Conservation (phyloP, 2,888 invertebrate genomes). For the Drosophila borborema region DNA sequence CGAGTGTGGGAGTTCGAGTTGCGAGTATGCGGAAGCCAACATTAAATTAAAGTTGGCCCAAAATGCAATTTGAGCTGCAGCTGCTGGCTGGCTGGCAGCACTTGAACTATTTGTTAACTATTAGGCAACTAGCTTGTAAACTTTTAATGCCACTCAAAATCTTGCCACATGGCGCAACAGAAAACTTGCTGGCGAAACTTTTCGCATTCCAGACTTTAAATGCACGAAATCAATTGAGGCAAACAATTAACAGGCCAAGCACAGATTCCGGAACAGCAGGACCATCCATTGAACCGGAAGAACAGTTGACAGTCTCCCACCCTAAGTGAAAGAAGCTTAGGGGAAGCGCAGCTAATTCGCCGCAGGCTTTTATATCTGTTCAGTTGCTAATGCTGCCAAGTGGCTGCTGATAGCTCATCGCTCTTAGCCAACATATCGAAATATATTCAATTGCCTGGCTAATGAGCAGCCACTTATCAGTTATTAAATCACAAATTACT, state of each 20-base stretch:
- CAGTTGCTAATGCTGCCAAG: constrained; percentile 1
- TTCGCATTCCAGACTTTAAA: constrained; percentile 58
- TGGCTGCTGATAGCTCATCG: constrained; percentile 12
- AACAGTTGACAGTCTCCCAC: constrained; percentile 14
- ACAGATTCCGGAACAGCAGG: constrained; percentile 66
- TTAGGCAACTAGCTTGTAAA: constrained; percentile 55
- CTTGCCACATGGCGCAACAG: constrained; percentile 41
- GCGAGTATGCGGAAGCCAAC: background rate
- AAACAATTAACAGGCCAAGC: constrained; percentile 72
- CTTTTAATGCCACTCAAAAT: constrained; percentile 49
- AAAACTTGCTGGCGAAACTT: constrained; percentile 50
- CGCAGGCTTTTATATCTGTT: constrained; percentile 43
- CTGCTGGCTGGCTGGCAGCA: constrained; percentile 1
- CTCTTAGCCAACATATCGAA: constrained; percentile 26
- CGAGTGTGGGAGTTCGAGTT: too few species aligned
- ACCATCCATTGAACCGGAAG: constrained; percentile 59
- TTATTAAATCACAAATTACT: constrained; percentile 44
- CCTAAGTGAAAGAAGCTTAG: constrained; percentile 5
- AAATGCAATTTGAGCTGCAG: constrained; percentile 32
- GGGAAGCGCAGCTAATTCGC: constrained; percentile 25
- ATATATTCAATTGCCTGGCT: constrained; percentile 28
- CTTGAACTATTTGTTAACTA: constrained; percentile 57
- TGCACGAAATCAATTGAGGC: constrained; percentile 67
- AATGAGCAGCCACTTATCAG: constrained; percentile 25
- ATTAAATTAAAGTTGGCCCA: constrained; percentile 23